Evolutionary conservation across 1,140 invertebrate genomes (phyloP).

Genomic region (Leptopilina boulardi): DNA sequence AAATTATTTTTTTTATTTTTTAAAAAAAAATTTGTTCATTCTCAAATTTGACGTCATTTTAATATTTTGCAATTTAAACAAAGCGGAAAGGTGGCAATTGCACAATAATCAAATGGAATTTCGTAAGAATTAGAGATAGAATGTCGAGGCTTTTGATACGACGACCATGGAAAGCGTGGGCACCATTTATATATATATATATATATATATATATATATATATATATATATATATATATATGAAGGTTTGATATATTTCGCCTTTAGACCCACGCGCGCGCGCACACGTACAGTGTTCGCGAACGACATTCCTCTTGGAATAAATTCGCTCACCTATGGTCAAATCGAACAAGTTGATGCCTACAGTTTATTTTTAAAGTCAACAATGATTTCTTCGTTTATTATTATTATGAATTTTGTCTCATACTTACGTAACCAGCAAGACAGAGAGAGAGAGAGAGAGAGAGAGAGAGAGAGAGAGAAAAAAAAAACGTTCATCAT

Average conservation of each 20-base stretch:
- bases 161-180: constrained; percentile 27
- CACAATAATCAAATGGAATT: constrained; percentile 8
- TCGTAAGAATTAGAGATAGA: constrained; percentile 24
- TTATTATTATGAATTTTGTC: no score
- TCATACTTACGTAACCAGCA: background rate
- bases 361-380: constrained; percentile 1
- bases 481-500: background rate
- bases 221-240: no score
- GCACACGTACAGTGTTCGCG: no score
- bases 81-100: constrained; percentile 3
- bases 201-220: no score
- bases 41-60: background rate
- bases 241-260: constrained; percentile 29
- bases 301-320: constrained; percentile 24
- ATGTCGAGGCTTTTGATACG: constrained; percentile 25
- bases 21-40: background rate
- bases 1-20: no score
- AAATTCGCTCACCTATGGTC: background rate
- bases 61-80: background rate
- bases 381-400: background rate
- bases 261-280: constrained; percentile 10
- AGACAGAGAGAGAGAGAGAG: background rate
- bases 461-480: background rate
- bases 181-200: no score
- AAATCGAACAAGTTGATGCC: constrained; percentile 30